Conservation (phyloP, 2,797 vertebrate genomes). For the Gambelia wislizenii region DNA sequence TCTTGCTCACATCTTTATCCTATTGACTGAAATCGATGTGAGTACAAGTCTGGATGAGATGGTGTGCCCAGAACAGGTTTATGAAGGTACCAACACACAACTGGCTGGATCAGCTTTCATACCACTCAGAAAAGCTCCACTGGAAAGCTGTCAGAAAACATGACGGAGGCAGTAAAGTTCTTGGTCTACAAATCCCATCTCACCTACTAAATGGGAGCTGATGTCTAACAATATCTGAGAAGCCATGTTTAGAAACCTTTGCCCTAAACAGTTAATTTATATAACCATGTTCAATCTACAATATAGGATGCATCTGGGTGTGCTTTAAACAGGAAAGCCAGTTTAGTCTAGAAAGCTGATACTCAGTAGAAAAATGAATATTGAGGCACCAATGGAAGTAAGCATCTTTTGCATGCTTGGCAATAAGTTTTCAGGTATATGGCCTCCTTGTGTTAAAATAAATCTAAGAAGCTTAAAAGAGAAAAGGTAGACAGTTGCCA, state of each 20-base stretch:
- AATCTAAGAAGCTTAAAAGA: not conserved
- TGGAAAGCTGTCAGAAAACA: too few species aligned
- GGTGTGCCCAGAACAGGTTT: too few species aligned
- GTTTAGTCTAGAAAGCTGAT: not conserved
- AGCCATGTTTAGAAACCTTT: not conserved
- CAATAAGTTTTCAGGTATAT: not conserved
- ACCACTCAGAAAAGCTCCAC: too few species aligned
- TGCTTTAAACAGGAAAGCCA: not conserved
- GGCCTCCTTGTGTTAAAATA: not conserved
- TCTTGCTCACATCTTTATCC: too few species aligned
- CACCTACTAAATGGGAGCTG: too few species aligned
- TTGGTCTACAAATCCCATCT: too few species aligned
- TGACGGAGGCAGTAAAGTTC: too few species aligned
- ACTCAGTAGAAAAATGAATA: not conserved
- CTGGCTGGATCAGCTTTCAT: too few species aligned
- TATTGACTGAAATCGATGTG: too few species aligned
- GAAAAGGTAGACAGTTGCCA: not conserved
- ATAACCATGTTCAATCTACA: not conserved
- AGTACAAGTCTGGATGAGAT: too few species aligned
- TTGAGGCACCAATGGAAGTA: not conserved
- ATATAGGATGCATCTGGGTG: too few species aligned
- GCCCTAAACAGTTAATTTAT: not conserved
- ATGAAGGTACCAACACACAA: too few species aligned
- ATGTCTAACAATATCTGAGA: not conserved
- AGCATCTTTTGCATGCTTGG: not conserved